Conservation (phyloP, 2,797 vertebrate species). For the Alosa sapidissima region DNA sequence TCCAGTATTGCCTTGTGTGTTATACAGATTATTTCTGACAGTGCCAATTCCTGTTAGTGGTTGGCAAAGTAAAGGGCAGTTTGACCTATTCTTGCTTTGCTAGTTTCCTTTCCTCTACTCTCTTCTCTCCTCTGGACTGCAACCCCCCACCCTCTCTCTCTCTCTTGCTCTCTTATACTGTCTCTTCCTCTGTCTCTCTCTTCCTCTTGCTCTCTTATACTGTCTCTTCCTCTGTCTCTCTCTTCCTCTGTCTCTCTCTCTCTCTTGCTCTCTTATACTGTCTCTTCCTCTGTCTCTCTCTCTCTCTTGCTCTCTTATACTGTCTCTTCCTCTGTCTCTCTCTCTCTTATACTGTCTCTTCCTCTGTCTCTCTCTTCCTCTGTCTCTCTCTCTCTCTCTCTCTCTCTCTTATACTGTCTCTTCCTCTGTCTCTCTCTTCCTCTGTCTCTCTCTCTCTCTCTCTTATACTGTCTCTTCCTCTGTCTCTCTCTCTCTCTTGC, state of each 20-base stretch:
- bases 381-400: conserved; percentile 56
- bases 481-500: no score
- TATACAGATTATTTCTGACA: conserved; percentile 59
- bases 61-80: conserved; percentile 65
- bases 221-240: not conserved
- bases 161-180: not conserved
- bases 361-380: no score
- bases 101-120: conserved; percentile 53
- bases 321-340: not conserved
- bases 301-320: conserved; percentile 28
- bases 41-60: conserved; percentile 60
- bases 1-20: conserved; percentile 48
- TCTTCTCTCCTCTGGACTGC: not conserved
- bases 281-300: conserved; percentile 41
- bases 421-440: not conserved
- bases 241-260: not conserved
- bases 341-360: not conserved
- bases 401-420: not conserved
- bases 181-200: not conserved
- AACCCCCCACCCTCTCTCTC: conserved; percentile 43
- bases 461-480: not conserved
- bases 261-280: not conserved
- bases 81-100: conserved; percentile 67
- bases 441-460: no score
- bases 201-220: not conserved